Evolutionary conservation across 2,888 invertebrate species (phyloP).

Genomic region (Bedellia somnulentella): DNA sequence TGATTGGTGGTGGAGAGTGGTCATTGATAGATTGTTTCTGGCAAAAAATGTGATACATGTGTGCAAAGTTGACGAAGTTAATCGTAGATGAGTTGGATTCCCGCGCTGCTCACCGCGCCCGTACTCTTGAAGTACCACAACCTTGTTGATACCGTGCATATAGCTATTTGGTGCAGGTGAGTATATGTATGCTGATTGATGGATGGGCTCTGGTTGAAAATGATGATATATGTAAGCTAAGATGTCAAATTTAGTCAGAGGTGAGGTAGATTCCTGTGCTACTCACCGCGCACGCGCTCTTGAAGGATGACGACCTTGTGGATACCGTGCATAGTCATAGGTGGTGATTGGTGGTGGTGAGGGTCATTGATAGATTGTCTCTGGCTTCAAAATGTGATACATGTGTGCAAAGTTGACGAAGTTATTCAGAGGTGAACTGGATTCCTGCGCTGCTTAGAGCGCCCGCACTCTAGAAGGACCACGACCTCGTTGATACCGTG

Average conservation of each 20-base stretch:
- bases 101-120: slow-evolving; percentile 65
- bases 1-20: too few species aligned
- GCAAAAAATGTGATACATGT: neutral
- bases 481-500: slow-evolving; percentile 49
- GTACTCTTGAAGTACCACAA: slow-evolving; percentile 76
- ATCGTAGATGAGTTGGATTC: slow-evolving; percentile 84
- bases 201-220: neutral
- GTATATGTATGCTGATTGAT: too few species aligned
- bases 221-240: neutral
- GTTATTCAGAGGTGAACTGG: too few species aligned
- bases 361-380: too few species aligned
- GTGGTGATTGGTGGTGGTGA: too few species aligned
- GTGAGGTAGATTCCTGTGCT: too few species aligned
- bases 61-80: slow-evolving; percentile 69
- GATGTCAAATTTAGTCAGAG: too few species aligned
- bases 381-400: too few species aligned
- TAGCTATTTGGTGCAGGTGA: slow-evolving; percentile 33
- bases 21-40: neutral
- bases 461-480: slow-evolving; percentile 72
- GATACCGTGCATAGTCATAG: too few species aligned
- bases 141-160: slow-evolving; percentile 34
- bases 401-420: too few species aligned
- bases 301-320: too few species aligned
- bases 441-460: slow-evolving; percentile 67
- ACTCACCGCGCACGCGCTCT: too few species aligned